Percentiles rank a stretch among this genome's conserved stretches.
phyloP scores from a whole-genome alignment of 1,140 invertebrate species.

The Drosophila sp. region DNA sequence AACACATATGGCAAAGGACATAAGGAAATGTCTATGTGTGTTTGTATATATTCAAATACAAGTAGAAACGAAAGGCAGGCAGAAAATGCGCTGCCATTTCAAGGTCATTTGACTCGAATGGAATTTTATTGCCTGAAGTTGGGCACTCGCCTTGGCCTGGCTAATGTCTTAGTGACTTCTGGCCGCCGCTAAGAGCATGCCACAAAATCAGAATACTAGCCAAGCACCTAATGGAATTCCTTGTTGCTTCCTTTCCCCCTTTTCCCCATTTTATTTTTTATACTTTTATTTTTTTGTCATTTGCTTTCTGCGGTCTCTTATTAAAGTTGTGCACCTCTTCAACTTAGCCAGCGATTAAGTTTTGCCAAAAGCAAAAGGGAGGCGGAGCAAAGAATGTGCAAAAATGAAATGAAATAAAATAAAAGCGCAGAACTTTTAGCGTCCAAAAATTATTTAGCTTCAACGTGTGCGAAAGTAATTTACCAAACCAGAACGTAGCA shows the following conservation, averaged over 20 bases:
- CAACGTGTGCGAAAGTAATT: constrained; percentile 72
- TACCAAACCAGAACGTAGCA: constrained; percentile 60
- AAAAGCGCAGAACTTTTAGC: constrained; percentile 39
- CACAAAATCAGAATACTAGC: constrained; percentile 50
- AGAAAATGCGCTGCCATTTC: constrained; percentile 28
- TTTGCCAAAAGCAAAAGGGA: neutral
- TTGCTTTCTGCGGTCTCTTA: constrained; percentile 19
- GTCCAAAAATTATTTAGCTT: constrained; percentile 51
- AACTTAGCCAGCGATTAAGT: constrained; percentile 51
- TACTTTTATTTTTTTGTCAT: neutral
- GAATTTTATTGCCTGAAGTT: constrained; percentile 31
- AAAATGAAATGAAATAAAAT: constrained; percentile 16
- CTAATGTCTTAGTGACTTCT: constrained; percentile 52
- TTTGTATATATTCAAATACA: neutral
- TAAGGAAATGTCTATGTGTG: neutral
- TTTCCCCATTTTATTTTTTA: neutral
- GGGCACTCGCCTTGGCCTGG: constrained; percentile 18
- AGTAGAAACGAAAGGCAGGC: neutral
- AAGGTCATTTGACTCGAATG: constrained; percentile 47
- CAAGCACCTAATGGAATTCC: constrained; percentile 40
- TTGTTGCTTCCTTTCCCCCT: constrained; percentile 19
- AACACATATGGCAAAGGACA: constrained; percentile 1
- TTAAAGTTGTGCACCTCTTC: constrained; percentile 54
- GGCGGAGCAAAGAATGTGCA: neutral
- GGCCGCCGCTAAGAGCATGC: constrained; percentile 18